Percentiles rank a stretch among this genome's conserved stretches.
Conservation (phyloP, 2,113 vertebrate genomes). For the Cranoglanis bouderius region DNA sequence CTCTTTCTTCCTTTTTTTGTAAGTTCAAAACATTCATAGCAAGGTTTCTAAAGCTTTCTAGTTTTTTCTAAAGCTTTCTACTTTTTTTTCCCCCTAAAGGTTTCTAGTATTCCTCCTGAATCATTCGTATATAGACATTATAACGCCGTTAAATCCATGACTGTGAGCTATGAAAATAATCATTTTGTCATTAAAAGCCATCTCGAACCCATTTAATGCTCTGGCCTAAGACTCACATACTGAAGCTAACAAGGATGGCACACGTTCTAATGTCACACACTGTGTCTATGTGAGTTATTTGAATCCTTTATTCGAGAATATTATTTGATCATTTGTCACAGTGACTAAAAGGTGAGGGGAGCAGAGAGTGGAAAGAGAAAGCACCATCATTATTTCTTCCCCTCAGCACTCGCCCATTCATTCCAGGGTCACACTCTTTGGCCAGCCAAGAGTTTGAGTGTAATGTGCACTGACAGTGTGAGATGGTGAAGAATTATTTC, state of each 20-base stretch:
- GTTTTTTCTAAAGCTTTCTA: background rate
- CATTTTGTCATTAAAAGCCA: background rate
- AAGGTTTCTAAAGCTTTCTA: background rate
- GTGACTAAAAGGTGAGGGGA: conserved; percentile 66
- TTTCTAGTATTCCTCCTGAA: background rate
- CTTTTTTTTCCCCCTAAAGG: no score
- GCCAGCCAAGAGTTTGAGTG: conserved; percentile 76
- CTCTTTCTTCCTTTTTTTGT: background rate
- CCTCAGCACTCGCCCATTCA: conserved; percentile 77
- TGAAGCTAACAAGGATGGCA: background rate
- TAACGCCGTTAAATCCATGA: background rate
- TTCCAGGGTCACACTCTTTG: conserved; percentile 72
- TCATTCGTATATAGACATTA: background rate
- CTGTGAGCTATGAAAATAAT: conserved; percentile 12
- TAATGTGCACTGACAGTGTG: conserved; percentile 84
- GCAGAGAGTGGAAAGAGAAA: conserved; percentile 82
- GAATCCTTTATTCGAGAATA: conserved; percentile 61
- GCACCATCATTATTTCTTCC: conserved; percentile 84
- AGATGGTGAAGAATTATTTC: conserved; percentile 87
- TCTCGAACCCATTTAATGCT: background rate
- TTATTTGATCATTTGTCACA: conserved; percentile 71
- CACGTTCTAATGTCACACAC: background rate
- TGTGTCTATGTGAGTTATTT: conserved; percentile 45
- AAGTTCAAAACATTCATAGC: background rate
- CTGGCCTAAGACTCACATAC: background rate